Percentiles rank a stretch among this genome's conserved stretches.
Evolutionary conservation across 64 coral and sea anemone genomes (phyloP).

Genomic region (Exaiptasia diaphana): DNA sequence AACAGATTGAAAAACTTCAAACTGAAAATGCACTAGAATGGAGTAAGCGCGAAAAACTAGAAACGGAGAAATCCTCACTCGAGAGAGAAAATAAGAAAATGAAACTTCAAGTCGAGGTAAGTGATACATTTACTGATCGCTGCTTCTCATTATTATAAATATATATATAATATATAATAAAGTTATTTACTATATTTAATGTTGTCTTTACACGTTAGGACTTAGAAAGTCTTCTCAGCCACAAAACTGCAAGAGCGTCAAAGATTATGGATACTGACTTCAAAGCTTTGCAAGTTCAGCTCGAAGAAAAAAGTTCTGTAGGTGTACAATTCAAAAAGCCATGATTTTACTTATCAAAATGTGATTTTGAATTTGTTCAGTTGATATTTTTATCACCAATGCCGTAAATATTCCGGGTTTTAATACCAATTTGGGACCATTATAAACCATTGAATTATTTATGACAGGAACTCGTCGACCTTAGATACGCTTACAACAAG

Average conservation of each 20-base stretch:
- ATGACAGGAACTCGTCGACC: slow-evolving; percentile 82
- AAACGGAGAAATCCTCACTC: slow-evolving; percentile 71
- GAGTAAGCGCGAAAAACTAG: slow-evolving; percentile 90
- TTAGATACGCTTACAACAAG: slow-evolving; percentile 76
- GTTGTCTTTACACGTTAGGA: slow-evolving; percentile 30
- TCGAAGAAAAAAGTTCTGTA: slow-evolving; percentile 84
- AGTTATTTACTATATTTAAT: background rate
- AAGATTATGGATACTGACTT: slow-evolving; percentile 66
- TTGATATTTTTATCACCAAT: too few relatives aligned
- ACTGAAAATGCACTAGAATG: slow-evolving; percentile 84
- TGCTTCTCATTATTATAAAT: too few relatives aligned
- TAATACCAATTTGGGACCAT: too few relatives aligned
- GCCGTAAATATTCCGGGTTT: too few relatives aligned
- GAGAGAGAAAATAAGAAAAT: slow-evolving; percentile 96
- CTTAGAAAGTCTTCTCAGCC: slow-evolving; percentile 66
- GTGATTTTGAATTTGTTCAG: too few relatives aligned
- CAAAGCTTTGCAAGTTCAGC: slow-evolving; percentile 70
- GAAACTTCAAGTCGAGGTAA: slow-evolving; percentile 87
- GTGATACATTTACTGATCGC: too few relatives aligned
- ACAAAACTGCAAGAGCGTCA: slow-evolving; percentile 62
- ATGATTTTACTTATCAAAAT: too few relatives aligned
- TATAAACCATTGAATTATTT: background rate
- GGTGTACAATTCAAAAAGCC: too few relatives aligned
- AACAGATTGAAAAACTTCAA: slow-evolving; percentile 89
- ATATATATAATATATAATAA: background rate